phyloP scores from a whole-genome alignment of 2,113 vertebrate genomes.

The Boulengeromyrus knoepffleri region DNA sequence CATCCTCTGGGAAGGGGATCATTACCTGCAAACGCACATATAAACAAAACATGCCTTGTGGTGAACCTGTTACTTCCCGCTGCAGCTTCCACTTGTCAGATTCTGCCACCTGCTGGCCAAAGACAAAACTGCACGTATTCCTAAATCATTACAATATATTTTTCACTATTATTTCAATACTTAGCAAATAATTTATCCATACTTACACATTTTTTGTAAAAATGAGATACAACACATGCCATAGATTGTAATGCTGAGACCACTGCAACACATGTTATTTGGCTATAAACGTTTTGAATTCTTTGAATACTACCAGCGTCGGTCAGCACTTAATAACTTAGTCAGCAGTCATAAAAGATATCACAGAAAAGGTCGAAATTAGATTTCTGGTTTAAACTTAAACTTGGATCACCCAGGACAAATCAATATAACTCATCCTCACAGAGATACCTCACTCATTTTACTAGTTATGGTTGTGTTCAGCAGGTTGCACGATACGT shows the following conservation, averaged over 20 bases:
- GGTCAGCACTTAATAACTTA: neutral
- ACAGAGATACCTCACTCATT: neutral
- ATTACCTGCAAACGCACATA: slow-evolving; percentile 60
- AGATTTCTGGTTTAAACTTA: neutral
- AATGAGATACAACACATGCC: neutral
- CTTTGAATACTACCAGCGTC: neutral
- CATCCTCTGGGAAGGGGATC: slow-evolving; percentile 76
- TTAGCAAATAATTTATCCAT: neutral
- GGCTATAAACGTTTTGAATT: neutral
- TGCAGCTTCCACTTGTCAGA: neutral
- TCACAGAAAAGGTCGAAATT: neutral
- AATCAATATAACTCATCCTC: neutral
- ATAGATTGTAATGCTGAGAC: neutral
- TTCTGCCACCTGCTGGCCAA: slow-evolving; percentile 4
- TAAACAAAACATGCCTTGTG: neutral
- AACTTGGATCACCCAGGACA: neutral
- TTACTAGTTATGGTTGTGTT: neutral
- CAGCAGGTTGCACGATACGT: neutral
- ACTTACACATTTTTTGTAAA: neutral
- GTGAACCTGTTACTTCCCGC: neutral
- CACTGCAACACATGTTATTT: neutral
- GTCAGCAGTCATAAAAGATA: neutral
- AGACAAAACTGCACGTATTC: neutral
- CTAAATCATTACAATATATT: neutral
- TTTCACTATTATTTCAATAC: neutral